These are phyloP conservation scores for Thera britannica DNA, from an alignment of 2,888 invertebrate genomes.

Conservation along the genomic window DNA sequence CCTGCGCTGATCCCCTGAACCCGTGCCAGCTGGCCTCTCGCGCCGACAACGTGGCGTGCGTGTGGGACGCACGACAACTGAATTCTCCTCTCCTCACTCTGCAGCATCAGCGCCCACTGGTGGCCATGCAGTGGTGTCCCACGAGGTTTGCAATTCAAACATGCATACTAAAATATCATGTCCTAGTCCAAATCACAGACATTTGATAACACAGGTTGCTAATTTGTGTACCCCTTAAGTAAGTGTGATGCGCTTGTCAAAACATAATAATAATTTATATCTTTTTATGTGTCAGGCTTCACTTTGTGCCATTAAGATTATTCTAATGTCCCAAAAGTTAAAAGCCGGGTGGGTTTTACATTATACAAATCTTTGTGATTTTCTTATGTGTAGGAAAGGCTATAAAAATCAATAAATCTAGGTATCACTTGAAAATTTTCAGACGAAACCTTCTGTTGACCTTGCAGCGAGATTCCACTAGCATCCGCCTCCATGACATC, in stretches of 20 bases:
- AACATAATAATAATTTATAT: no score
- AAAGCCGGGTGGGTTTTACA: no score
- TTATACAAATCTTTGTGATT: no score
- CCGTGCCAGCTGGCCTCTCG: slow-evolving; percentile 93
- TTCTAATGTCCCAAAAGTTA: no score
- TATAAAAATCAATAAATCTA: no score
- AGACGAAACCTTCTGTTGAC: slow-evolving; percentile 91
- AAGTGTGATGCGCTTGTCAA: no score
- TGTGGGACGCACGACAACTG: slow-evolving; percentile 96
- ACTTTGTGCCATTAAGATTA: no score
- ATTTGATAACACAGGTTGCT: not conserved
- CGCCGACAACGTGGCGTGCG: slow-evolving; percentile 90
- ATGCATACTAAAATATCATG: not conserved
- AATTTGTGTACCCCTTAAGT: not conserved
- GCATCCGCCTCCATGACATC: slow-evolving; percentile 94
- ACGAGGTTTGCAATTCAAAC: slow-evolving; percentile 70
- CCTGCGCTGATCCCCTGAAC: slow-evolving; percentile 91
- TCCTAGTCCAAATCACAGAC: not conserved
- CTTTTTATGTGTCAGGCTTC: no score
- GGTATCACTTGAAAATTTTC: slow-evolving; percentile 28
- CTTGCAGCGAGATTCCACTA: slow-evolving; percentile 90
- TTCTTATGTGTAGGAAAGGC: no score
- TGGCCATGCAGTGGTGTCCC: slow-evolving; percentile 94
- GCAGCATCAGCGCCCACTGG: slow-evolving; percentile 87
- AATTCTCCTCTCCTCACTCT: slow-evolving; percentile 92